A percentile compares a stretch with the other conserved stretches of the same genome.
These are phyloP conservation scores for Chloroceryle inda DNA, from an alignment of 2,797 vertebrate genomes.

Conservation along the genomic window DNA sequence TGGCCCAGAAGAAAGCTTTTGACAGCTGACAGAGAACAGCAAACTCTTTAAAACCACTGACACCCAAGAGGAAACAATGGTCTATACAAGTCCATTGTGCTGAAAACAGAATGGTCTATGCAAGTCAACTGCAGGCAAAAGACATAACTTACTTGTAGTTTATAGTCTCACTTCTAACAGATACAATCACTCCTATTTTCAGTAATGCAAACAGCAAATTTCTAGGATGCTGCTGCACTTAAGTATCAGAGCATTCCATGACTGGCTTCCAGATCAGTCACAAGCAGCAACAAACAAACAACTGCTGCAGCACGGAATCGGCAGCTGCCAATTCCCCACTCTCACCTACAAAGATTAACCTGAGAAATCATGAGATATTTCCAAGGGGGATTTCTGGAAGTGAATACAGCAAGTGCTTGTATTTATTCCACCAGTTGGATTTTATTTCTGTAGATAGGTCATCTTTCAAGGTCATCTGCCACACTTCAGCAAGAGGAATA, in stretches of 20 bases:
- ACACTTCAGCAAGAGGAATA: slow-evolving; percentile 2
- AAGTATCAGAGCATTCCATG: neutral
- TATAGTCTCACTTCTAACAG: neutral
- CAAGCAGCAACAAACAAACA: neutral
- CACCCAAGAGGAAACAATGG: neutral
- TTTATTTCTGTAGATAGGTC: neutral
- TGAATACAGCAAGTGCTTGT: neutral
- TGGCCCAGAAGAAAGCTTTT: neutral
- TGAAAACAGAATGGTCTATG: no score
- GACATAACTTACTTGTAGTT: neutral
- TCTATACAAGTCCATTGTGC: neutral
- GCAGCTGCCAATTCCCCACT: neutral
- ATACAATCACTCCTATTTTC: neutral
- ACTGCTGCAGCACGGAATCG: neutral
- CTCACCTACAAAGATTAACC: neutral
- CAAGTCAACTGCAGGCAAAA: neutral
- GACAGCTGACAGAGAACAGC: neutral
- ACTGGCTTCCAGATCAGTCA: neutral
- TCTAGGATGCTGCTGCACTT: neutral
- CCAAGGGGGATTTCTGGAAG: neutral
- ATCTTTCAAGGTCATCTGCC: neutral
- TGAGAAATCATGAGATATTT: neutral
- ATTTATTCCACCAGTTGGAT: neutral
- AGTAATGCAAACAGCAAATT: neutral
- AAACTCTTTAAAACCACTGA: neutral